Evolutionary conservation across 2,797 vertebrate genomes (phyloP), one percentile per base, ranked within the genome.

Genomic region (Jordanella pulchra): DNA sequence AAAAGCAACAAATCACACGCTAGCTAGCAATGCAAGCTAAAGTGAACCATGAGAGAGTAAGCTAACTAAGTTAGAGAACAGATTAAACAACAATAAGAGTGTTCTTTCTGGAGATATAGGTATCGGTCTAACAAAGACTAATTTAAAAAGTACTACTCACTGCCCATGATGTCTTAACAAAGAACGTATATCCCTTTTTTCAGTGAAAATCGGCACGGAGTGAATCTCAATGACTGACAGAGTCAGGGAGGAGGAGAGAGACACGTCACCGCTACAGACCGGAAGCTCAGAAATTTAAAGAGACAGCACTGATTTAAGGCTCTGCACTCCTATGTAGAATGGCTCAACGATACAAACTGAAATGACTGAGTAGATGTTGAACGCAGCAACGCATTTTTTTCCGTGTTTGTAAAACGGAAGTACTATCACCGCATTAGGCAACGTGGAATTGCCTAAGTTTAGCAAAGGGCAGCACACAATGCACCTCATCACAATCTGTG

Each of bases 261-360:
- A 93, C 92, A 92, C 92, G 91, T 93, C 89, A 90, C 80, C 88
- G 78, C 77, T 87, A 87, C 78, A n/a, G 74, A 79, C 82, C 71
- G 67, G 65, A 14, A 44, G 45, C 54, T 17, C 56, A 65, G 11
- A 21, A 25, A 65, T 63, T 81, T 84, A 81, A 79, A 84, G 79
- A 67, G 55, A 75, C 72, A 64, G 50, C 30, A 30, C 10, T 25
- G 6, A 25, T 27, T 32, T 23, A 28, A n/a, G 17, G 17, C 12
- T 15, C 35, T 53, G 1, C 30, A n/a, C 47, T 18, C 15, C 13
- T 6, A 18, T 45, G 21, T 15, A 15, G 42, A 63, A 25, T 7
- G 32, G 21, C 13, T n/a, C 11, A 39, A 18, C 35, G 21, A 11
- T 39, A 39, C 2, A 39, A 39, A 39, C 35, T 39, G 3, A 39